Evolutionary conservation across 2,888 invertebrate species (phyloP).

Genomic region (Pogonocherus hispidulus): DNA sequence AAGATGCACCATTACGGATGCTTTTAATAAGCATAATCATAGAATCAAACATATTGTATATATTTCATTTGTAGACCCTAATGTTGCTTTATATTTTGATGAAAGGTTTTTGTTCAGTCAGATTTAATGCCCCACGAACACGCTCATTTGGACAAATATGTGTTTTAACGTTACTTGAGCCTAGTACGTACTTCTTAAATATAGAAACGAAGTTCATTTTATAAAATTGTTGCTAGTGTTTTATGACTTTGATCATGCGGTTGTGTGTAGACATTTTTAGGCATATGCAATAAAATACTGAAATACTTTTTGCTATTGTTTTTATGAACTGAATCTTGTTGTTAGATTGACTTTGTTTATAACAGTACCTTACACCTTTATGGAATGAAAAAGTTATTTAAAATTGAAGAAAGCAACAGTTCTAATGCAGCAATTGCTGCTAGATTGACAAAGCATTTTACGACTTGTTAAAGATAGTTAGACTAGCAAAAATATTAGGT

Average conservation of each 20-base stretch:
- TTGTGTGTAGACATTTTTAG: no score
- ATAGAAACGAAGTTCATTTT: neutral
- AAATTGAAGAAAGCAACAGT: neutral
- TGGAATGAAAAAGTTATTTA: neutral
- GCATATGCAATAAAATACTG: no score
- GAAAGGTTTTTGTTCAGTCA: constrained; percentile 15
- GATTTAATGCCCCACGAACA: constrained; percentile 13
- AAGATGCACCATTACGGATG: neutral
- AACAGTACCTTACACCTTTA: no score
- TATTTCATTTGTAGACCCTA: constrained; percentile 17
- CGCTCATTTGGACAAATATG: constrained; percentile 13
- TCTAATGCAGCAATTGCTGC: no score
- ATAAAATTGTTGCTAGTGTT: no score
- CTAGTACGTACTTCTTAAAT: constrained; percentile 11
- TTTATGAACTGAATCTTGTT: no score
- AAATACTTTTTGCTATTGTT: no score
- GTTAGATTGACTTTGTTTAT: neutral
- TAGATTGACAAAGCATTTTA: no score
- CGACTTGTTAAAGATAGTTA: no score
- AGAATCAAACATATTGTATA: constrained; percentile 8
- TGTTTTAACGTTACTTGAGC: constrained; percentile 10
- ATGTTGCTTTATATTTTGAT: constrained; percentile 13
- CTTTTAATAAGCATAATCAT: constrained; percentile 9
- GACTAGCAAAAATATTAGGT: no score
- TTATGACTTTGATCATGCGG: no score